phyloP scores from a whole-genome alignment of 2,797 vertebrate genomes.

The Paedocypris micromegethes region DNA sequence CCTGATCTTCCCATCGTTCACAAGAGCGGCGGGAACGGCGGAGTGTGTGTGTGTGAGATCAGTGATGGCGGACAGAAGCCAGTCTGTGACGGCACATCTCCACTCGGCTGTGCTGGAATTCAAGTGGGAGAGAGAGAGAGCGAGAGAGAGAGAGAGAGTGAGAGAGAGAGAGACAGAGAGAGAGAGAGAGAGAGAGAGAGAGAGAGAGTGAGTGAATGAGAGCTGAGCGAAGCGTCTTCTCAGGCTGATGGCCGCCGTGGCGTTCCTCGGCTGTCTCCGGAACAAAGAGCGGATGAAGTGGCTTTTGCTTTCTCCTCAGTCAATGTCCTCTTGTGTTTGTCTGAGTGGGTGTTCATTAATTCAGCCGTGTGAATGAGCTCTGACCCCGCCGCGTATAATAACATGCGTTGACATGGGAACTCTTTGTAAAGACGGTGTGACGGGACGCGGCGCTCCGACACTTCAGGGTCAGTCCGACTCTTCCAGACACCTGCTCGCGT shows the following conservation, averaged over 20 bases:
- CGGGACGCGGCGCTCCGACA: background rate
- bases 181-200: slow-evolving; percentile 49
- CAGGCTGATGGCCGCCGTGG: slow-evolving; percentile 9
- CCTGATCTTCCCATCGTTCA: slow-evolving; percentile 45
- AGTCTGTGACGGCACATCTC: slow-evolving; percentile 37
- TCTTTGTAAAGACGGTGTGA: slow-evolving; percentile 27
- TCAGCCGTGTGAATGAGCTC: slow-evolving; percentile 42
- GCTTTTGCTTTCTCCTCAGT: slow-evolving; percentile 28
- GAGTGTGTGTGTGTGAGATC: slow-evolving; percentile 32
- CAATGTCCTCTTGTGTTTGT: slow-evolving; percentile 33
- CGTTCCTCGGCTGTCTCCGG: slow-evolving; percentile 11
- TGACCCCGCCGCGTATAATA: slow-evolving; percentile 24
- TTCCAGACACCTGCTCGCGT: too few relatives aligned
- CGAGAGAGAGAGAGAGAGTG: slow-evolving; percentile 48
- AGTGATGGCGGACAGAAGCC: slow-evolving; percentile 37
- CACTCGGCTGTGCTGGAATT: slow-evolving; percentile 44
- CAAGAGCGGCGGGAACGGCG: slow-evolving; percentile 35
- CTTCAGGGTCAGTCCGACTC: background rate
- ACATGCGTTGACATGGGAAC: slow-evolving; percentile 32
- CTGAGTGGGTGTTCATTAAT: slow-evolving; percentile 50
- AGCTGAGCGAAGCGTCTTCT: slow-evolving; percentile 26
- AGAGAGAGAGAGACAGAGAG: slow-evolving; percentile 49
- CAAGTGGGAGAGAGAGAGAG: slow-evolving; percentile 46
- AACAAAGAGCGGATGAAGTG: slow-evolving; percentile 42
- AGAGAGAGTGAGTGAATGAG: slow-evolving; percentile 44